Evolutionary conservation across 2,113 vertebrate genomes (phyloP), one percentile per base, ranked within the genome.

Genomic region (Tychaedon coryphoeus): DNA sequence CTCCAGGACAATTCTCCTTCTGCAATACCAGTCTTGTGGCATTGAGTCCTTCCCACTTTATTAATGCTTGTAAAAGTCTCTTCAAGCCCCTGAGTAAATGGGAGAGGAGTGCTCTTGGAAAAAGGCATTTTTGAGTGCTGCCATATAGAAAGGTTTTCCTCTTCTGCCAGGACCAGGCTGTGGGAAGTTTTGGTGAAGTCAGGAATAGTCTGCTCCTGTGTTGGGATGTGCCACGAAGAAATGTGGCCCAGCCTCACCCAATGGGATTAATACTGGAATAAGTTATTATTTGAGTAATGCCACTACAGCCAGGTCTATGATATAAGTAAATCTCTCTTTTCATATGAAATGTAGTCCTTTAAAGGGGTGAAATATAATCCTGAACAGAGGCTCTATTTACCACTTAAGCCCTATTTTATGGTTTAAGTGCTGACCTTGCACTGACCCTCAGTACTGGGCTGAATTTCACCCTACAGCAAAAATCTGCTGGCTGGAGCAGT

Each of bases 381-480:
- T 83, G 78, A 95, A 94, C 92, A 96, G 90, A 92, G 95, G 90
- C 75, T 95, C 79, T 94, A 86, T 96, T 95, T 97, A 95, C 93
- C 81, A 90, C 90, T 95, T 96, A 95, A 97, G 74, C 94, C 87
- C 54, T 95, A 54, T 95, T 95, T 97, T 97, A 96, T 96, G 96
- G 96, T 93, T 95, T 94, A 95, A 97, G 88, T 70, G 85, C 60
- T 94, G 95, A 97, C 96, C 87, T 88, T 90, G 74, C 90, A 86
- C 64, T 92, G 93, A 96, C 88, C 96, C 67, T 92, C 90, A 60
- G 72, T 48, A 77, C 47, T 83, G 78, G 95, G 85, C 94, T 94
- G 82, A 96, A 86, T 95, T 97, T 95, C 65, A 93, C 81, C 88
- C 92, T 94, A 90, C 62, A 88, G 94, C 2, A 1, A 88, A 93